Percentiles rank a stretch among this genome's conserved stretches.
Evolutionary conservation across 2,888 invertebrate genomes (phyloP).

Genomic region (Criorhina ranunculi): DNA sequence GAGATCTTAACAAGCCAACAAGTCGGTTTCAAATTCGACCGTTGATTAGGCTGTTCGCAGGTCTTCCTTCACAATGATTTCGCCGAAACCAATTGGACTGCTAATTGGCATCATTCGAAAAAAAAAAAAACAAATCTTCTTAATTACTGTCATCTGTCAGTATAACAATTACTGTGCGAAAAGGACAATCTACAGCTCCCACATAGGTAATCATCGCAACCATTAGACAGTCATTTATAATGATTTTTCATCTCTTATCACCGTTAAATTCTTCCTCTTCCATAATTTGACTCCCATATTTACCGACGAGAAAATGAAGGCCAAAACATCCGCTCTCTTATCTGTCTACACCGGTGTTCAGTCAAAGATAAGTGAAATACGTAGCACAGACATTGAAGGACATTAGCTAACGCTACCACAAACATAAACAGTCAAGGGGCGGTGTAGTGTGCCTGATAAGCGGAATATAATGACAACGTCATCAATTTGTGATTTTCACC

Average conservation of each 20-base stretch:
- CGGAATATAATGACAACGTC: constrained; percentile 31
- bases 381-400: constrained; percentile 19
- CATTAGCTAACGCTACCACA: constrained; percentile 16
- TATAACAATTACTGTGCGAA: not conserved
- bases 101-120: not conserved
- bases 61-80: too few species aligned
- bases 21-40: too few species aligned
- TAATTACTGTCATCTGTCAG: not conserved
- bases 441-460: constrained; percentile 30
- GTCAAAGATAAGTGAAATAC: constrained; percentile 5
- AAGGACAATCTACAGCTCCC: not conserved
- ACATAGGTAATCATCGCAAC: constrained; percentile 29
- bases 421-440: not conserved
- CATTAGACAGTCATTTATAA: constrained; percentile 23
- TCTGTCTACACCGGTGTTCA: not conserved
- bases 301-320: not conserved
- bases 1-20: too few species aligned
- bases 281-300: constrained; percentile 3
- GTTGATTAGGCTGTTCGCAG: too few species aligned
- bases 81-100: not conserved
- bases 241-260: constrained; percentile 11
- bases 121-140: not conserved
- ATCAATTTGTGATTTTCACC: constrained; percentile 29
- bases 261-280: not conserved
- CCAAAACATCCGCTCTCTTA: not conserved